A percentile compares a stretch with the other conserved stretches of the same genome.
Conservation (phyloP, 53 echinoderm and acorn worm genomes). For the Patiria pectinifera region DNA sequence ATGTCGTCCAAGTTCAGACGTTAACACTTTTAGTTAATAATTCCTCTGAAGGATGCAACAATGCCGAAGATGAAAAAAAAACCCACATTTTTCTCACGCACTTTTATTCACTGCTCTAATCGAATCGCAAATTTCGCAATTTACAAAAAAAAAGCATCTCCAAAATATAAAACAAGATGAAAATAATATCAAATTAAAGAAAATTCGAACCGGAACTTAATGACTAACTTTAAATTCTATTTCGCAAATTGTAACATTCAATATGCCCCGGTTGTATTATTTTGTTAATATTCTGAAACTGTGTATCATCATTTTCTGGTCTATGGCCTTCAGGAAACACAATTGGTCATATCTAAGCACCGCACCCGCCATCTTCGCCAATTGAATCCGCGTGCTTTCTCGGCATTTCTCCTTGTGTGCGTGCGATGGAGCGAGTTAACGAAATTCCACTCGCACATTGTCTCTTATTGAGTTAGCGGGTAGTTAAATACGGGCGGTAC, state of each 20-base stretch:
- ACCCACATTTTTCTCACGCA: too few species aligned
- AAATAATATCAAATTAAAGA: too few species aligned
- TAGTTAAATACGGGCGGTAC: background rate
- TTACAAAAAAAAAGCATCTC: too few species aligned
- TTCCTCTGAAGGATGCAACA: too few species aligned
- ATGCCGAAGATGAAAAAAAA: too few species aligned
- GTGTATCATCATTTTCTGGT: background rate
- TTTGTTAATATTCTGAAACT: background rate
- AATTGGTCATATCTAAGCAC: background rate
- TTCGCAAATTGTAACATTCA: background rate
- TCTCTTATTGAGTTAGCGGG: conserved; percentile 11
- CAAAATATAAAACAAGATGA: too few species aligned
- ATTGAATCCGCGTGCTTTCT: conserved; percentile 22
- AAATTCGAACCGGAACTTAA: too few species aligned
- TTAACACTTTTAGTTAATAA: too few species aligned
- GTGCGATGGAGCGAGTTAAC: conserved; percentile 6
- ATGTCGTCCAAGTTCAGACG: too few species aligned
- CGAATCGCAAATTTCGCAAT: too few species aligned
- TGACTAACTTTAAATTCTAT: too few species aligned
- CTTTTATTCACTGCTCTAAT: too few species aligned
- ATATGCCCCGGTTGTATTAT: background rate
- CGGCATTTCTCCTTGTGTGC: conserved; percentile 16
- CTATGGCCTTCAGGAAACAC: background rate
- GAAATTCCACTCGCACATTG: background rate
- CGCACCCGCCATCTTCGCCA: background rate